Evolutionary conservation across 2,797 vertebrate genomes (phyloP).

Genomic region (Intellagama lesueurii): DNA sequence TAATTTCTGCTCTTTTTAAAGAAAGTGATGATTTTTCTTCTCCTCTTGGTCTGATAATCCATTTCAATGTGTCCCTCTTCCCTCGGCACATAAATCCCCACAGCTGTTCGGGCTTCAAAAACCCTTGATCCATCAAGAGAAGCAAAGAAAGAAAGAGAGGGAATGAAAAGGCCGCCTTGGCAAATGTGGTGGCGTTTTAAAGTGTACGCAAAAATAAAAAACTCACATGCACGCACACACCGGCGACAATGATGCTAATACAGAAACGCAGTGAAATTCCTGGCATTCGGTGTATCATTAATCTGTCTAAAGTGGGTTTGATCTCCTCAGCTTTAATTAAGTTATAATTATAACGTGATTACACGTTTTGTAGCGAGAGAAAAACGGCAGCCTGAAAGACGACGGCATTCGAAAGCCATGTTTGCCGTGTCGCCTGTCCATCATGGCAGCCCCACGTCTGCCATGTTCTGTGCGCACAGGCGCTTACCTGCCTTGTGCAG

Average conservation of each 20-base stretch:
- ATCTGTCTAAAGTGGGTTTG: conserved; percentile 81
- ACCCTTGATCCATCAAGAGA: conserved; percentile 70
- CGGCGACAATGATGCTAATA: conserved; percentile 46
- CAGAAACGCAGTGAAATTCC: conserved; percentile 62
- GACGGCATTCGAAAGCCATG: background rate
- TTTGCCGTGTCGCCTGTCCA: background rate
- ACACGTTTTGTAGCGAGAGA: conserved; percentile 48
- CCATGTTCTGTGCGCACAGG: fast-evolving
- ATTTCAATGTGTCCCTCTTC: conserved; percentile 65
- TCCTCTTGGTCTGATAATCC: conserved; percentile 64
- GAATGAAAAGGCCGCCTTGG: conserved; percentile 61
- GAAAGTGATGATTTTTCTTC: conserved; percentile 64
- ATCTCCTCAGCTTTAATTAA: conserved; percentile 81
- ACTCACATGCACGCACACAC: conserved; percentile 2
- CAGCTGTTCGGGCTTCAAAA: conserved; percentile 77
- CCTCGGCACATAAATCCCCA: conserved; percentile 66
- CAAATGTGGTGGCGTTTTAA: conserved; percentile 3
- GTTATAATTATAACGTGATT: conserved; percentile 77
- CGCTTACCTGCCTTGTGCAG: fast-evolving
- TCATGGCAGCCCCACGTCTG: background rate
- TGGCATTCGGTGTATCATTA: conserved; percentile 73
- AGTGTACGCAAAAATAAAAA: conserved; percentile 32
- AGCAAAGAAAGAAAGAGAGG: conserved; percentile 54
- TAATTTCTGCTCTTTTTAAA: conserved; percentile 8
- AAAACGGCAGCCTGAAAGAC: conserved; percentile 40